These are phyloP conservation scores for Lota lota DNA, from an alignment of 2,113 vertebrate species.

Conservation along the genomic window DNA sequence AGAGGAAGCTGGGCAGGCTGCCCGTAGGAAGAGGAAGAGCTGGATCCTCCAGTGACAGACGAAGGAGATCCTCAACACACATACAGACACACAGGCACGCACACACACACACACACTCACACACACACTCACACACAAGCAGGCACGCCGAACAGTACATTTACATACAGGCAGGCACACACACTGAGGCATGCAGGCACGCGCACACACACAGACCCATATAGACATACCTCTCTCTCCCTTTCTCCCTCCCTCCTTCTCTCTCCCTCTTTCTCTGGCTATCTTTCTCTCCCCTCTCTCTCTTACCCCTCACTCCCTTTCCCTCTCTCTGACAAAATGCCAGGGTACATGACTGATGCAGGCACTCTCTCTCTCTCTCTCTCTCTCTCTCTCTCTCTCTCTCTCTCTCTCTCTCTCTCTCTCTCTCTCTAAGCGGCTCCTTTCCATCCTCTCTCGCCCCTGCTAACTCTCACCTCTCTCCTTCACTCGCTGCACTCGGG, in stretches of 20 bases:
- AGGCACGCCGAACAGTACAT: too few species aligned
- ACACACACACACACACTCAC: background rate
- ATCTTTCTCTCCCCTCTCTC: too few species aligned
- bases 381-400: too few species aligned
- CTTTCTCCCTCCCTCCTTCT: too few species aligned
- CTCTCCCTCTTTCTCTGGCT: too few species aligned
- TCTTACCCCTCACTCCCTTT: too few species aligned
- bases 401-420: too few species aligned
- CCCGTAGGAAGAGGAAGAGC: background rate
- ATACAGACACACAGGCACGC: too few species aligned
- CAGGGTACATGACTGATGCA: too few species aligned
- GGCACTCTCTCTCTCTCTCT: too few species aligned
- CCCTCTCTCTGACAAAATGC: too few species aligned
- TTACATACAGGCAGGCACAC: background rate
- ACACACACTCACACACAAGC: background rate
- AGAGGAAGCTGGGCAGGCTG: conserved; percentile 1
- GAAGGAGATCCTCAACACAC: background rate
- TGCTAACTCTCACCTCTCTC: background rate
- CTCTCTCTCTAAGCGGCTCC: background rate
- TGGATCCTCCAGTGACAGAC: background rate
- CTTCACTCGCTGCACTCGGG: background rate
- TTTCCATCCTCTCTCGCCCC: background rate
- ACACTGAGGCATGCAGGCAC: background rate
- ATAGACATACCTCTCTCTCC: background rate
- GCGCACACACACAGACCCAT: background rate